Base-by-base conservation (phyloP, 1,140 invertebrate species). In the Carposina sasakii region DNA sequence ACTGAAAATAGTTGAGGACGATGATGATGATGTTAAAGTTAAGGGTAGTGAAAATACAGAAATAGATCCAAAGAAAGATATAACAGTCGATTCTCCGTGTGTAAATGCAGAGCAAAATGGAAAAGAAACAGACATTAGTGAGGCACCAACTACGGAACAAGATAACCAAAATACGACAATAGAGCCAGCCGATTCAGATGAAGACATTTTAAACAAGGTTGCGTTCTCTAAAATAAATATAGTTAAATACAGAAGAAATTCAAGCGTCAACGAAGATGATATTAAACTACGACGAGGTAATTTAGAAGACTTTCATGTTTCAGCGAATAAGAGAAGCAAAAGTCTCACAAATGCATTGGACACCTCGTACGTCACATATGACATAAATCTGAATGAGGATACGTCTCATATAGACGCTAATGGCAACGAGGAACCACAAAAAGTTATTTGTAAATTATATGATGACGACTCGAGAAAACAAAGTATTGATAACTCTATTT, bases 1-100 rank as follows among this genome's bases (percentile, higher is more conserved):
- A 65, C 67, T 86, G 15, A 85, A 85, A 71, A 86, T 86, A 46
- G 67, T 84, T 20, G 85, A 84, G 69, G 77, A 84, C 48, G 72
- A 76, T 52, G 75, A 78, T 26, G 33, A 39, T 8, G 57, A 61
- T 34, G 31, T 23, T 12, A 47, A 34, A 20, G 44, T 39, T 22
- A 40, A 22, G 31, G 26, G 26, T 2, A 43, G 49, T 48, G 34
- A 43, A 20, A 34, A 31, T 17, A 23, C 31, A 5, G 22, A 31
- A 47, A 39, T 15, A 47, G 47, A n/a, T 17, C 47, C 16, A 44
- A 46, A 36, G 23, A 16, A 37, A 17, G 43, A 52, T 40, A 26
- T 40, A 21, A 39, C 33, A 1, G 30, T 21, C 12, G 26, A 33
- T n/a, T n/a, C n/a, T n/a, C n/a, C n/a, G n/a, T n/a, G n/a, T n/a